Evolutionary conservation across 2,113 vertebrate species (phyloP).

Genomic region (Diadophis punctatus): DNA sequence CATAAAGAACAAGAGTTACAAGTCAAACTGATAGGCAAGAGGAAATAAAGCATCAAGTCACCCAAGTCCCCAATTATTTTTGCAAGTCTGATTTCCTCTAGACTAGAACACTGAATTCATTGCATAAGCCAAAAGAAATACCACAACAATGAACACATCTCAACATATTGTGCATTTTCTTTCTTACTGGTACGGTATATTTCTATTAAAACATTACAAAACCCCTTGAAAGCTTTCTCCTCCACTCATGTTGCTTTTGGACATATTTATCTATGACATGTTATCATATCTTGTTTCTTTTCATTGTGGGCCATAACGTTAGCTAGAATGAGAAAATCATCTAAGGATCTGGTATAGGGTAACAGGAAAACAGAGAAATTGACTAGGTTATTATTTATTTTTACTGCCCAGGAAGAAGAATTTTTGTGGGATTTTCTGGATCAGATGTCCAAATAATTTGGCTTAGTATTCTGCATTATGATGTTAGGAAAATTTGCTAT

Average conservation of each 20-base stretch:
- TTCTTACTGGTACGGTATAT: not conserved
- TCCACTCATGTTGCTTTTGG: not conserved
- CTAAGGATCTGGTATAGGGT: not conserved
- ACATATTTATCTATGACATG: not conserved
- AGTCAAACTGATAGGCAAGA: not conserved
- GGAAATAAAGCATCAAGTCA: constrained; percentile 2
- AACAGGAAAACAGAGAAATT: not conserved
- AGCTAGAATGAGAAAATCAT: not conserved
- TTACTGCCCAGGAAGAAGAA: not conserved
- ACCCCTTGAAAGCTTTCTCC: not conserved
- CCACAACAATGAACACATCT: constrained; percentile 19
- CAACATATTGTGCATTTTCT: constrained; percentile 1
- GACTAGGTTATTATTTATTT: not conserved
- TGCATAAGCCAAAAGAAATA: not conserved
- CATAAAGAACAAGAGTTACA: not conserved
- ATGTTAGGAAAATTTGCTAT: not conserved
- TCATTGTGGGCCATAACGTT: not conserved
- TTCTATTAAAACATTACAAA: not conserved
- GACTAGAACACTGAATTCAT: not conserved
- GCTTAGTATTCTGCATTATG: not conserved
- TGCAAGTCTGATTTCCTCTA: constrained; percentile 1
- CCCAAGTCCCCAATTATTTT: not conserved
- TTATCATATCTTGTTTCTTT: not conserved
- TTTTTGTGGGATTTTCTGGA: not conserved
- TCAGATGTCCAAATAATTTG: not conserved